A percentile compares a stretch with the other conserved stretches of the same genome.
phyloP scores from a whole-genome alignment of 2,113 vertebrate genomes.

The Sylvia atricapilla region DNA sequence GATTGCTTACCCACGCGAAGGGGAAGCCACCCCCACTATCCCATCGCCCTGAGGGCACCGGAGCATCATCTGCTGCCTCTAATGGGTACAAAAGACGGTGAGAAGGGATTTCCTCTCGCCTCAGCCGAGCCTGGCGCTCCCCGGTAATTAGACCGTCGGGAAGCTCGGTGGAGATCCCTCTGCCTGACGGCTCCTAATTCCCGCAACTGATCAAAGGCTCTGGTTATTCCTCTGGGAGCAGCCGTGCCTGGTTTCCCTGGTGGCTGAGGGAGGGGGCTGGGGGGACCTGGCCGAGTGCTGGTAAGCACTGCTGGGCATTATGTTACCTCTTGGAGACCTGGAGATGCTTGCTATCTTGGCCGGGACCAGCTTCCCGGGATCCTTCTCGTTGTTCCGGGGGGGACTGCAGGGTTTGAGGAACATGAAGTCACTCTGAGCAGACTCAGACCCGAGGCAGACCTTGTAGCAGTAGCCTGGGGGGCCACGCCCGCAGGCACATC shows the following conservation, averaged over 20 bases:
- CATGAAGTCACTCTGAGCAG: slow-evolving; percentile 92
- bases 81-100: background rate
- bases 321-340: slow-evolving; percentile 80
- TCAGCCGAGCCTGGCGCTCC: background rate
- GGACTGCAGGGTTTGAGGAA: slow-evolving; percentile 90
- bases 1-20: background rate
- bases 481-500: slow-evolving; percentile 75
- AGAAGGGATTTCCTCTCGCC: background rate
- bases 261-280: background rate
- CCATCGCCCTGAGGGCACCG: background rate
- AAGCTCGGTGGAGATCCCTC: background rate
- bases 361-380: slow-evolving; percentile 70
- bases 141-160: background rate
- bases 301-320: fast-evolving
- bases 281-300: fast-evolving
- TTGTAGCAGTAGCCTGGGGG: slow-evolving; percentile 89
- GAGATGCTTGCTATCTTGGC: slow-evolving; percentile 75
- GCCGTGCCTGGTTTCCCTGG: background rate
- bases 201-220: slow-evolving; percentile 8
- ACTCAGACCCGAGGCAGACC: slow-evolving; percentile 87
- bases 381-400: slow-evolving; percentile 82
- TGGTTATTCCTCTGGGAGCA: background rate
- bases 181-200: background rate
- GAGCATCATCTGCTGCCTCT: background rate
- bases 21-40: background rate